These are phyloP conservation scores for Psammodynastes pulverulentus DNA, from an alignment of 2,113 vertebrate genomes.

Conservation along the genomic window DNA sequence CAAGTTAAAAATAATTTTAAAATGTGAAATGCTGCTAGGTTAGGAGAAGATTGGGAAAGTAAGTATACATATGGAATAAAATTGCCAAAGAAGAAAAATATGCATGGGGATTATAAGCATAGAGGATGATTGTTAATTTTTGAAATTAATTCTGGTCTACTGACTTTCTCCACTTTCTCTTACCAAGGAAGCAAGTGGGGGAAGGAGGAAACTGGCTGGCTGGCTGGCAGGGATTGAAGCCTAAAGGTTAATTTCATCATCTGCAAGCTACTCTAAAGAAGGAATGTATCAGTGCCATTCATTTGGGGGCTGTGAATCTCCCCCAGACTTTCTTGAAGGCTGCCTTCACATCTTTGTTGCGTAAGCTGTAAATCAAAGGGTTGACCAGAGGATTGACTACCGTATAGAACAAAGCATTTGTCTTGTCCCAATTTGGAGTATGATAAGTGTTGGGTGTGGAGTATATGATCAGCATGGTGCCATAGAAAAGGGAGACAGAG, in stretches of 20 bases:
- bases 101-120: background rate
- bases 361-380: slow-evolving; percentile 48
- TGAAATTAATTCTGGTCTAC: background rate
- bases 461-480: slow-evolving; percentile 50
- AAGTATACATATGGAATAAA: too few relatives aligned
- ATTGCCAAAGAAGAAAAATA: too few relatives aligned
- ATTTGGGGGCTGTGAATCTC: background rate
- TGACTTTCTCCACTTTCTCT: background rate
- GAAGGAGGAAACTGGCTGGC: too few relatives aligned
- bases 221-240: background rate
- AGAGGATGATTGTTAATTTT: background rate
- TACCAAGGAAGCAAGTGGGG: too few relatives aligned
- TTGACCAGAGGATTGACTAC: slow-evolving; percentile 50
- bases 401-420: slow-evolving; percentile 55
- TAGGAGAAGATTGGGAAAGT: too few relatives aligned
- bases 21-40: too few relatives aligned
- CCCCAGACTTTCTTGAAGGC: slow-evolving; percentile 16
- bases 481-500: slow-evolving; percentile 38
- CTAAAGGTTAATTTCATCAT: background rate
- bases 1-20: too few relatives aligned
- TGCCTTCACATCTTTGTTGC: slow-evolving; percentile 51
- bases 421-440: slow-evolving; percentile 49
- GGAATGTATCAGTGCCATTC: rapidly evolving
- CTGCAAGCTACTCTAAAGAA: background rate
- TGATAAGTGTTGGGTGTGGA: slow-evolving; percentile 38